Base-by-base conservation (phyloP, 2,888 invertebrate genomes). In the Philaethria dido region DNA sequence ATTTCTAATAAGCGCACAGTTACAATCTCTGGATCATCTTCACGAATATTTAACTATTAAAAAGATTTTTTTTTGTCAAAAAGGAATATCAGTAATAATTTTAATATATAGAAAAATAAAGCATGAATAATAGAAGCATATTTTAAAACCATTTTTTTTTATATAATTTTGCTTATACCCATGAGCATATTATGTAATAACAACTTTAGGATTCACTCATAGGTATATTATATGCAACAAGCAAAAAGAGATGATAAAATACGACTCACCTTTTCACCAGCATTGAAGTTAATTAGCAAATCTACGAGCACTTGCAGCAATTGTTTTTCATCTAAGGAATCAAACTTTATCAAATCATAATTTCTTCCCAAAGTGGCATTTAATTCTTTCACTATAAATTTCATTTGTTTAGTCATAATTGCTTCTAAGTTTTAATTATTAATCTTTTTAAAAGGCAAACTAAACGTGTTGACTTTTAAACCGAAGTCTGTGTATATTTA, bases 321-420 rank as follows among this genome's bases (percentile, higher is more conserved):
- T 78, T 96, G 95, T 71, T 96, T 95, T 54, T 95, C 94, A 69
- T 94, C 94, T 68, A 98, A 87, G 5, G 96, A 94, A 88, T 98
- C 98, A 85, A 98, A 97, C 74, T 96, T 96, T 78, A 98, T 96
- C 69, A 98, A 87, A 80, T 97, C 97, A 78, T 95, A 96, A 78
- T 94, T 95, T 76, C 95, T 95, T 62, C 94, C 94, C 75, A 97
- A 94, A 55, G 94, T 91, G 75, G 94, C 93, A 82, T 97, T 97
- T 70, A 98, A 81, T 85, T 96, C 96, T 70, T 93, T 94, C 54
- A 97, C 95, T 71, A 95, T 94, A 77, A 93, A 94, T 85, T 95
- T 95, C 73, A 95, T 91, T 84, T 94, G 94, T 73, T 95, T 95
- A 52, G 94, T 94, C 95, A 95, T 95, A 75, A 74, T 79, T 25